A percentile compares a stretch with the other conserved stretches of the same genome.
Conservation (phyloP, 2,113 vertebrate genomes). For the Etheostoma cragini region DNA sequence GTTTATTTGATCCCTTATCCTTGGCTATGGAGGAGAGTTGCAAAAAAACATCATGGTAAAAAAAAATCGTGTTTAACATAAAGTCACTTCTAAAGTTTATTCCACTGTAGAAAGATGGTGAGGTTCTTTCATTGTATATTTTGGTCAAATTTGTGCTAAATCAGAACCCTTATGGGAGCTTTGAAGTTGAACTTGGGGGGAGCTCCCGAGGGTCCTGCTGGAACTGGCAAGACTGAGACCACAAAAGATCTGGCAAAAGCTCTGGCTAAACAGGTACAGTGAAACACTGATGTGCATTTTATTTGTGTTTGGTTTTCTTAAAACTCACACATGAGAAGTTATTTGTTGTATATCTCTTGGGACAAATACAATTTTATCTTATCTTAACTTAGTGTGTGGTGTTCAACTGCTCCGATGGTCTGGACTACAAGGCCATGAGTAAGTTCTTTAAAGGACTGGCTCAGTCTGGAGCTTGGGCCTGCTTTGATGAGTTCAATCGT, state of each 20-base stretch:
- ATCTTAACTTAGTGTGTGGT: conserved; percentile 89
- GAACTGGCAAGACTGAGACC: conserved; percentile 97
- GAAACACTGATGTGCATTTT: background rate
- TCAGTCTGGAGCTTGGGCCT: conserved; percentile 94
- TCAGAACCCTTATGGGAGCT: conserved; percentile 94
- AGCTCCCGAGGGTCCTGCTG: conserved; percentile 95
- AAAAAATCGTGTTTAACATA: background rate
- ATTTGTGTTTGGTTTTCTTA: background rate
- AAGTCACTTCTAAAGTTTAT: background rate
- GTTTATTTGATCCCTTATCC: background rate
- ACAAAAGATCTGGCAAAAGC: conserved; percentile 97
- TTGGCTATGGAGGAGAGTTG: background rate
- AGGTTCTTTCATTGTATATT: background rate
- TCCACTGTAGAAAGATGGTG: background rate
- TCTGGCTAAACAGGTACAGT: conserved; percentile 91
- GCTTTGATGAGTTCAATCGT: conserved; percentile 97
- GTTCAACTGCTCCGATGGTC: conserved; percentile 95
- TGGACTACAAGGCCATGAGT: conserved; percentile 97
- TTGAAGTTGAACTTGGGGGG: conserved; percentile 94
- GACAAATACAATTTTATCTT: conserved; percentile 3
- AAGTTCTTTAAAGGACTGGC: conserved; percentile 97
- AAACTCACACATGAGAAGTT: background rate
- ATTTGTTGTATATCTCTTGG: background rate
- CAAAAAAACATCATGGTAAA: background rate
- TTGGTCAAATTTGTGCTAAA: conserved; percentile 3